Evolutionary conservation across 2,888 invertebrate genomes (phyloP).

Genomic region (Cataglyphis livida): DNA sequence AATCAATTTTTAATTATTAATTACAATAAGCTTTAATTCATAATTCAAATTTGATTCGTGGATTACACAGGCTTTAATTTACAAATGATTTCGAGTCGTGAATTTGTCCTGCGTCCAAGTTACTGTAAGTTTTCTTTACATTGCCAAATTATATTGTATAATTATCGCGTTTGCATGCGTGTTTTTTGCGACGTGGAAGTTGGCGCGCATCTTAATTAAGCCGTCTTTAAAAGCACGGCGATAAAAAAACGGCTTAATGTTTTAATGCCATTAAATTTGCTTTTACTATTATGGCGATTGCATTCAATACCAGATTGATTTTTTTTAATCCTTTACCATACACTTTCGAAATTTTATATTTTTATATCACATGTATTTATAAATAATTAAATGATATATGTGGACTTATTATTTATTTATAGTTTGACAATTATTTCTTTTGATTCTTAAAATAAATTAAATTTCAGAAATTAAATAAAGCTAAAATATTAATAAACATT

Average conservation of each 20-base stretch:
- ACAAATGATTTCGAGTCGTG: too few species aligned
- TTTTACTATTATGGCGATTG: neutral
- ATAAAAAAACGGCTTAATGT: slow-evolving; percentile 28
- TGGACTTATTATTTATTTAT: neutral
- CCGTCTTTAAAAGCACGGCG: neutral
- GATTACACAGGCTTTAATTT: too few species aligned
- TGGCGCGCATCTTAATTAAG: slow-evolving; percentile 18
- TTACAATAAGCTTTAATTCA: too few species aligned
- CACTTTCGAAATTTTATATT: slow-evolving; percentile 17
- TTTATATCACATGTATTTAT: neutral
- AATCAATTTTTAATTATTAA: too few species aligned
- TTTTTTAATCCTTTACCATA: neutral
- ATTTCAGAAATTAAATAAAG: neutral
- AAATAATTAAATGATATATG: neutral
- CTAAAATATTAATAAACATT: neutral
- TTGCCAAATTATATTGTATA: slow-evolving; percentile 20
- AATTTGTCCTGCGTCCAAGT: neutral
- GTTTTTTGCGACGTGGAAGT: slow-evolving; percentile 21
- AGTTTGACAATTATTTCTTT: neutral
- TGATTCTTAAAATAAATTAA: neutral
- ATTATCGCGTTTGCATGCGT: neutral
- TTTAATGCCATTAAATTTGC: slow-evolving; percentile 30
- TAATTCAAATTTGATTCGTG: too few species aligned
- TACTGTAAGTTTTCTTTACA: neutral
- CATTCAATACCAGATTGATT: slow-evolving; percentile 16